Evolutionary conservation across 1,140 invertebrate genomes (phyloP).

Genomic region (Platorchestia sp.): DNA sequence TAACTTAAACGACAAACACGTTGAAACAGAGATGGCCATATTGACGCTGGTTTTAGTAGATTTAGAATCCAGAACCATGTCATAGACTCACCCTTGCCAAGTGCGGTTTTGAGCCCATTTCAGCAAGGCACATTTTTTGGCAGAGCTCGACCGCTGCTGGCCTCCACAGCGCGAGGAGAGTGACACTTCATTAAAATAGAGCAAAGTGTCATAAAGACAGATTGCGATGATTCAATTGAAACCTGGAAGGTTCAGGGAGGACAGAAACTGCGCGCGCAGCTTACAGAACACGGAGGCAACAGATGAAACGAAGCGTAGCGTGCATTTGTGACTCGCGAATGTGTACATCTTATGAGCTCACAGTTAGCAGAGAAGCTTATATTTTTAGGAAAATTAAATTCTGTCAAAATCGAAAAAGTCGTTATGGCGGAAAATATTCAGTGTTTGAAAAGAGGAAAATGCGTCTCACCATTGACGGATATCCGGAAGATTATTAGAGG

Average conservation of each 20-base stretch:
- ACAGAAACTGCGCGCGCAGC: too few relatives aligned
- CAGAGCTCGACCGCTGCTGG: neutral
- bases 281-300: neutral
- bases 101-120: neutral
- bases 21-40: neutral
- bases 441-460: too few relatives aligned
- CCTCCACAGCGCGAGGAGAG: neutral
- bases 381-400: too few relatives aligned
- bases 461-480: too few relatives aligned
- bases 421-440: too few relatives aligned
- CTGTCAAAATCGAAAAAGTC: too few relatives aligned
- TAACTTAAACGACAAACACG: neutral
- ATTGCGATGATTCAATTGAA: slow-evolving; percentile 24
- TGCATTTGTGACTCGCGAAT: neutral
- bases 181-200: slow-evolving; percentile 45
- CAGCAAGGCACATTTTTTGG: neutral
- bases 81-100: neutral
- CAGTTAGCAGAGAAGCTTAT: neutral
- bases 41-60: neutral
- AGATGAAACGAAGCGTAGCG: neutral
- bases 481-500: too few relatives aligned
- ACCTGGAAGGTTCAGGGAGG: neutral
- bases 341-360: neutral
- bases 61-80: neutral
- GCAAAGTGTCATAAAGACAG: slow-evolving; percentile 46